These are phyloP conservation scores for Chloebia gouldiae DNA, from an alignment of 2,113 vertebrate genomes.

Conservation along the genomic window DNA sequence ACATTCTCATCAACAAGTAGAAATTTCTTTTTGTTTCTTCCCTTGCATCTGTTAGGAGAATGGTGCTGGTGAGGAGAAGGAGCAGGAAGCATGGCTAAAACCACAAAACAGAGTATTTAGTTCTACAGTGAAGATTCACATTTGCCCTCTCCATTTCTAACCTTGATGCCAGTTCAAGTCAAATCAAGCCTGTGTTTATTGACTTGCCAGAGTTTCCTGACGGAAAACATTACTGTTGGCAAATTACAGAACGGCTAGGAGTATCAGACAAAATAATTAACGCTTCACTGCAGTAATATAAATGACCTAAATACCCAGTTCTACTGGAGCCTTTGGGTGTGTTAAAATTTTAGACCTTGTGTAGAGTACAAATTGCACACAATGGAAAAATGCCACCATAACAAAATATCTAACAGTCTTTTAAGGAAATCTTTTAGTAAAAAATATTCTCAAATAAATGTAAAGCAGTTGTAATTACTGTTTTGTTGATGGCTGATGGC, in stretches of 20 bases:
- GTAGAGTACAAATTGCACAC: background rate
- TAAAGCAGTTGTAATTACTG: background rate
- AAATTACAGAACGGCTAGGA: background rate
- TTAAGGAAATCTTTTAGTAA: background rate
- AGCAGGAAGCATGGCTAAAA: background rate
- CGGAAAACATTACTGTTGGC: conserved; percentile 39
- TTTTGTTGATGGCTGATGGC: background rate
- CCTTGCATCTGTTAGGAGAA: background rate
- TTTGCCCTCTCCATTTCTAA: background rate
- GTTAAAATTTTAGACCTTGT: conserved; percentile 2
- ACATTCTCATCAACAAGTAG: background rate
- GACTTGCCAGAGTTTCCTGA: conserved; percentile 40
- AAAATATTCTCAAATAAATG: background rate
- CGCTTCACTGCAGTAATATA: conserved; percentile 50
- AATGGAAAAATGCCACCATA: background rate
- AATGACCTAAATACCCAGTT: conserved; percentile 63
- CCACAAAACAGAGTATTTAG: background rate
- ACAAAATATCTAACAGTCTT: background rate
- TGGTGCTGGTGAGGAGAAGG: background rate
- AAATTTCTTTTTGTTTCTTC: background rate
- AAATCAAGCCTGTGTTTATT: conserved; percentile 17
- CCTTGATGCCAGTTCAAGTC: conserved; percentile 45
- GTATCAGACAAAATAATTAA: conserved; percentile 47
- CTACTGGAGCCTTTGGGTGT: background rate
- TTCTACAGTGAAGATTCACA: background rate